phyloP scores from a whole-genome alignment of 2,888 invertebrate species.

The Salpingus planirostris region DNA sequence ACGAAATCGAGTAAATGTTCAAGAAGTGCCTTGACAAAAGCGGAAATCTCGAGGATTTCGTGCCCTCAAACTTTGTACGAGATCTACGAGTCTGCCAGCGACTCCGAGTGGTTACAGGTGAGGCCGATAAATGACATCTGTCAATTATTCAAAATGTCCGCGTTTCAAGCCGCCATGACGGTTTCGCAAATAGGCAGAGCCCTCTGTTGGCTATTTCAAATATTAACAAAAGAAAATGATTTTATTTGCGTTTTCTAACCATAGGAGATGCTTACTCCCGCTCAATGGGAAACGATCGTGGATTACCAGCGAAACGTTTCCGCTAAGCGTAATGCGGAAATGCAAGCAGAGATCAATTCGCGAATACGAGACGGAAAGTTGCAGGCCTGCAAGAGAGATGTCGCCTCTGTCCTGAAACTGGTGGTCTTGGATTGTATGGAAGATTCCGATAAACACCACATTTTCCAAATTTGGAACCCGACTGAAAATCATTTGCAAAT shows the following conservation, averaged over 20 bases:
- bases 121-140: no score
- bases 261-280: slow-evolving; percentile 40
- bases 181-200: no score
- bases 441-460: slow-evolving; percentile 30
- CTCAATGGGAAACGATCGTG: slow-evolving; percentile 41
- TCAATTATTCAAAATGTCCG: no score
- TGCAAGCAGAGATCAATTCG: neutral
- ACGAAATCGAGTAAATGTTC: no score
- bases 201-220: no score
- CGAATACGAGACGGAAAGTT: slow-evolving; percentile 9
- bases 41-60: slow-evolving; percentile 38
- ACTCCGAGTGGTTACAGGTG: slow-evolving; percentile 44
- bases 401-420: slow-evolving; percentile 41
- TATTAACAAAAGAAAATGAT: no score
- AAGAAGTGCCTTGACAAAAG: no score
- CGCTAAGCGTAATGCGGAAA: slow-evolving; percentile 20
- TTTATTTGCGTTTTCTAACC: no score
- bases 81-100: slow-evolving; percentile 40
- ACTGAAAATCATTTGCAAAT: slow-evolving; percentile 49
- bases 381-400: slow-evolving; percentile 28
- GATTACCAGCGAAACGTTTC: slow-evolving; percentile 37
- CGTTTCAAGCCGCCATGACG: no score
- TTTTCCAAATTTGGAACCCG: slow-evolving; percentile 65
- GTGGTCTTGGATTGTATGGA: slow-evolving; percentile 39
- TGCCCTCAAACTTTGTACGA: slow-evolving; percentile 29